Base-by-base conservation (phyloP, 2,113 vertebrate species). In the Chloroceryle aenea region DNA sequence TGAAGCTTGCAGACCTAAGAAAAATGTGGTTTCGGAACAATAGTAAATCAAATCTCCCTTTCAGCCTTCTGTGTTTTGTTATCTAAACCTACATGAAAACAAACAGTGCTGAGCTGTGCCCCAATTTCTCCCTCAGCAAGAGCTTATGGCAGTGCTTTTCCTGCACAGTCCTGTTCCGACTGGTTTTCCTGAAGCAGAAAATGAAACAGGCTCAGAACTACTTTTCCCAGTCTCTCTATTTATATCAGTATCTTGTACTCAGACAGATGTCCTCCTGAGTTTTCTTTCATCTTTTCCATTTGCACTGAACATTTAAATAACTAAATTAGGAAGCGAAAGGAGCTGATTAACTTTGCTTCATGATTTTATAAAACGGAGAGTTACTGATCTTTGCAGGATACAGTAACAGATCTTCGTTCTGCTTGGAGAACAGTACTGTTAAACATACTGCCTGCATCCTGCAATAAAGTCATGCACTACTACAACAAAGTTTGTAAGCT, bases 71-170 rank as follows among this genome's bases (percentile, higher is more conserved):
- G 53, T 36, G 48, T 89, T 94, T 81, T 71, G 86, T 94, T 93
- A 90, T 83, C 95, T 82, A 96, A 91, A 94, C 89, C 85, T 83
- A 85, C 78, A 42, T 91, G 82, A 89, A 97, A 96, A 97, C 97
- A 97, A 93, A 93, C 69, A 95, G 93, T 63, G 40, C 85, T 92
- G 73, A 85, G 87, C 87, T 89, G 40, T 95, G 76, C 74, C 68
- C 96, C 83, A 95, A 4, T 95, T 96, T 96, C 73, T 94, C 89
- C 89, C 87, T 88, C 96, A 87, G 94, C 87, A 84, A 96, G 95
- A 94, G 96, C 89, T 96, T 90, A 94, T 68, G 47, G 66, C 87
- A 87, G 32, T n/a, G 52, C 40, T 91, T 83, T 74, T 76, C 73
- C 82, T 64, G 63, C 75, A 55, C 18, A 66, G 64, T 75, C 84